Percentiles rank a stretch among this genome's conserved stretches.
These are phyloP conservation scores for Archivesica marissinica DNA, from an alignment of 1,140 invertebrate genomes.

Conservation along the genomic window DNA sequence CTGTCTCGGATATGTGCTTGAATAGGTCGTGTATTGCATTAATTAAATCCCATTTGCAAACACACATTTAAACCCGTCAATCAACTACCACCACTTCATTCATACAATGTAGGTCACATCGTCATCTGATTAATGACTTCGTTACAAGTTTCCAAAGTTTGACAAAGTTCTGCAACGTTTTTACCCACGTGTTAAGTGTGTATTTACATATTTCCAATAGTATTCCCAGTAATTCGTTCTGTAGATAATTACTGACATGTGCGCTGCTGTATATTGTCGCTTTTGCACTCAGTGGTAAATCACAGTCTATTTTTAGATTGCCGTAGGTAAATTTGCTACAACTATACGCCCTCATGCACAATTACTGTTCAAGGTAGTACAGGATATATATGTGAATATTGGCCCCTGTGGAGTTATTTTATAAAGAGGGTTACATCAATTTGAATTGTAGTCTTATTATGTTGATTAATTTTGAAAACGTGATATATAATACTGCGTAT, in stretches of 20 bases:
- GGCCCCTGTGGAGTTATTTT: no score
- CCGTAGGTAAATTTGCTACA: slow-evolving; percentile 32
- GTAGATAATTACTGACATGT: slow-evolving; percentile 37
- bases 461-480: no score
- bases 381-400: no score
- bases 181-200: slow-evolving; percentile 16
- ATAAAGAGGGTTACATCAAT: no score
- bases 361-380: not conserved
- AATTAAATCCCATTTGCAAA: slow-evolving; percentile 27
- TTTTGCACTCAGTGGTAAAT: not conserved
- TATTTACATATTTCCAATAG: slow-evolving; percentile 41
- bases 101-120: slow-evolving; percentile 8
- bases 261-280: not conserved
- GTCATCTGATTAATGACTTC: not conserved
- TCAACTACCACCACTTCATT: no score
- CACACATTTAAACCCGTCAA: slow-evolving; percentile 18
- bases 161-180: not conserved
- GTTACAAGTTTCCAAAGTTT: slow-evolving; percentile 16
- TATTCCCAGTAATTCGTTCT: not conserved
- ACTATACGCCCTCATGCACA: not conserved
- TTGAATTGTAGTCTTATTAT: no score
- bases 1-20: not conserved
- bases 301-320: slow-evolving; percentile 34
- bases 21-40: slow-evolving; percentile 5
- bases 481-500: no score